Evolutionary conservation across 2,888 invertebrate genomes (phyloP).

Genomic region (Drosophila leonis): DNA sequence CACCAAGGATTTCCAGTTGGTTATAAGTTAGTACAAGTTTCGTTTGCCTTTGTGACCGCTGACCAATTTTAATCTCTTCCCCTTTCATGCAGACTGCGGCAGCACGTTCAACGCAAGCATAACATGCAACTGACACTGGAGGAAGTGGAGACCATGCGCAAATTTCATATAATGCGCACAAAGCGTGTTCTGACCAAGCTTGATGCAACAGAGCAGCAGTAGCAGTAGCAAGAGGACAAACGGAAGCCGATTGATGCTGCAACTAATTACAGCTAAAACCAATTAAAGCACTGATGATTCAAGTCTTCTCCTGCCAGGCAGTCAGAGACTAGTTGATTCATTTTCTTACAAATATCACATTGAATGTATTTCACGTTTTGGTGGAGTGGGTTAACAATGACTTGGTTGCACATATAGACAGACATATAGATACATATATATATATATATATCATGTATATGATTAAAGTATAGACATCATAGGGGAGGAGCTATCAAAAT

Average conservation of each 20-base stretch:
- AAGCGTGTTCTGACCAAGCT: constrained; percentile 47
- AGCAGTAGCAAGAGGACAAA: background rate
- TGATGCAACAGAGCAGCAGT: constrained; percentile 1
- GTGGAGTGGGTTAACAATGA: constrained; percentile 64
- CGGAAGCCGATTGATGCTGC: background rate
- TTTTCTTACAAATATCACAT: constrained; percentile 75
- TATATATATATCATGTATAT: constrained; percentile 27
- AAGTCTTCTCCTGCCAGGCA: background rate
- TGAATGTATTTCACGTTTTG: constrained; percentile 70
- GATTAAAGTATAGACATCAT: constrained; percentile 49
- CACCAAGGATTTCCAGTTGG: constrained; percentile 70
- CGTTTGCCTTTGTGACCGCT: background rate
- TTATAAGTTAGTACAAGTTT: constrained; percentile 61
- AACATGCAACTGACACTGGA: constrained; percentile 53
- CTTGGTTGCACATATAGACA: constrained; percentile 60
- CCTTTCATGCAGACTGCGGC: constrained; percentile 53
- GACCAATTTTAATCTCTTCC: background rate
- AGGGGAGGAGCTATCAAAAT: constrained; percentile 4
- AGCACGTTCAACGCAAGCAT: constrained; percentile 70
- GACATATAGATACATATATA: constrained; percentile 34
- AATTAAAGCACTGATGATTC: background rate
- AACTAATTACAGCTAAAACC: constrained; percentile 2
- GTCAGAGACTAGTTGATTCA: too few relatives aligned
- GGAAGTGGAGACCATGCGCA: constrained; percentile 72
- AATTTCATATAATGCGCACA: constrained; percentile 67